Evolutionary conservation across 2,113 vertebrate genomes (phyloP).

Genomic region (Pristiophorus japonicus): DNA sequence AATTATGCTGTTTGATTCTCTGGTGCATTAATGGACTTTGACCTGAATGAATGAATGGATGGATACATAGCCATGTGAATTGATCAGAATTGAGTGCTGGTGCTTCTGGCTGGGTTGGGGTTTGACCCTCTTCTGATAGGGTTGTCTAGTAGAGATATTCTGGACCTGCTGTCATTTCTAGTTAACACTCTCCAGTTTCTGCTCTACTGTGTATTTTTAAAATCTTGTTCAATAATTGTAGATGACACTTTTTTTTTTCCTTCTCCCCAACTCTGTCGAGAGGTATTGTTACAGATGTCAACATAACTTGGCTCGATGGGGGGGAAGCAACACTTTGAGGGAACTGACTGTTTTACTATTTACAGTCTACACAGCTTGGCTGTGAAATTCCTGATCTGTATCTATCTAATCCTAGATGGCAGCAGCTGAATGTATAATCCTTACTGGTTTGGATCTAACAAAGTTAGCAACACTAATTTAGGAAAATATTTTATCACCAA

Average conservation of each 20-base stretch:
- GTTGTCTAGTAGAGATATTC: constrained; percentile 8
- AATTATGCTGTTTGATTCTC: constrained; percentile 34
- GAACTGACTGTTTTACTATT: not conserved
- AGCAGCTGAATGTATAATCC: constrained; percentile 4
- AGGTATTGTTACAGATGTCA: not conserved
- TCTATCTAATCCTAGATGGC: not conserved
- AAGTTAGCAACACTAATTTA: constrained; percentile 30
- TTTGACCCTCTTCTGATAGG: constrained; percentile 21
- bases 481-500: not conserved
- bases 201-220: constrained; percentile 9
- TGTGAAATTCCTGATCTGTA: not conserved
- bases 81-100: constrained; percentile 6
- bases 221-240: not conserved
- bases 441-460: not conserved
- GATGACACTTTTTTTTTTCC: not conserved
- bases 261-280: not conserved
- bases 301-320: not conserved
- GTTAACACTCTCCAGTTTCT: not conserved
- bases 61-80: constrained; percentile 19
- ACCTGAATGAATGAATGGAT: not conserved
- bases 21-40: not conserved
- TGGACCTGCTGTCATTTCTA: not conserved
- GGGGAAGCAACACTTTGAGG: not conserved
- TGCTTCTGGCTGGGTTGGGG: not conserved
- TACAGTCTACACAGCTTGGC: not conserved